Evolutionary conservation across 37 sponge, comb jelly and placozoan genomes (phyloP), one percentile per base, ranked within the genome.

Genomic region (Mnemiopsis leidyi): DNA sequence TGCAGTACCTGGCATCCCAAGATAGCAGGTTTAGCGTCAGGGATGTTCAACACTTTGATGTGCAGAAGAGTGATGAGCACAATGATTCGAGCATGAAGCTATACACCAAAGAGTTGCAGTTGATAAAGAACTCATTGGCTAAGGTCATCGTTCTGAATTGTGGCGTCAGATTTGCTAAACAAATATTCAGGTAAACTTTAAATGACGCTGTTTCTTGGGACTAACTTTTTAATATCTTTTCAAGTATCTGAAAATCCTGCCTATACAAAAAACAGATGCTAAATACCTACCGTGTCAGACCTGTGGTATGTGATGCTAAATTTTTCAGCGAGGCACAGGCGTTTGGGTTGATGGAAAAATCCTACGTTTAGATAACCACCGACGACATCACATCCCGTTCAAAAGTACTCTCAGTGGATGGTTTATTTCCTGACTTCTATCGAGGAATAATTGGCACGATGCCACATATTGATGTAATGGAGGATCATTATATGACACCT

Each of bases 1-100:
- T 79, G 9, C 82, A 79, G 36, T 33, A 79, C 21, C 36, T 79
- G 5, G 82, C 82, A 79, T 36, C 82, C n/a, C 61, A 48, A 48
- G 61, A 48, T 48, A 48, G 5, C 5, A 48, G 13, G 9, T 48
- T 48, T 48, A 48, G 13, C 61, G 9, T 48, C 61, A 48, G 13
- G 61, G 61, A 48, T 13, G 13, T 48, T 48, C 61, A 48, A 48
- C 61, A 48, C 13, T 48, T 48, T 48, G 61, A 48, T 48, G 13
- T 48, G 61, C 5, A 48, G 13, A 48, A 48, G 13, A n/a, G n/a
- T n/a, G 61, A 48, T 48, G 5, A 18, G 61, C 13, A 5, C 5
- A 5, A 48, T 18, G 9, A 5, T 13, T 48, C 61, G 61, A 48
- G 9, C 9, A 13, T 48, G 13, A 48, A 48, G 61, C 5, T 48